These are phyloP conservation scores for Formica selysi DNA, from an alignment of 1,140 invertebrate species.

Conservation along the genomic window DNA sequence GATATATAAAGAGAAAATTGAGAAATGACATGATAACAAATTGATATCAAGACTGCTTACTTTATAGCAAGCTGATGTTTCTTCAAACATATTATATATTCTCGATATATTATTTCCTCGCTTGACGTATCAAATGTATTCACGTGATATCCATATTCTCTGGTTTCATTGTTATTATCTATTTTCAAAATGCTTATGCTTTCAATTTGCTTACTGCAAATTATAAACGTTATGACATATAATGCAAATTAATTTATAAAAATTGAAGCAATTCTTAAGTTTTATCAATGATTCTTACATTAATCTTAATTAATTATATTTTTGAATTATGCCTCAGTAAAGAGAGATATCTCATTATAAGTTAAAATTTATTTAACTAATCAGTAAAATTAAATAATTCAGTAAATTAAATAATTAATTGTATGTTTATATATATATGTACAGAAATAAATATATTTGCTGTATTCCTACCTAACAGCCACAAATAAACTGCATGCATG, in stretches of 20 bases:
- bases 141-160: background rate
- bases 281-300: no score
- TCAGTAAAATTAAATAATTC: no score
- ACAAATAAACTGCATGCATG: constrained; percentile 49
- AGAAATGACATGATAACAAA: no score
- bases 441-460: background rate
- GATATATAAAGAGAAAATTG: background rate
- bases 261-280: no score
- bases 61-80: constrained; percentile 41
- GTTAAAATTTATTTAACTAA: no score
- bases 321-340: background rate
- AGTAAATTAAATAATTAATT: background rate
- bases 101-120: constrained; percentile 3
- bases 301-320: no score
- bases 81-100: constrained; percentile 33
- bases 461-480: background rate
- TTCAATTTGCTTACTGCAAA: constrained; percentile 22
- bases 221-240: background rate
- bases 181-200: background rate
- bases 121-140: background rate
- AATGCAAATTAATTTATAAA: no score
- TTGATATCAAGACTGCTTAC: constrained; percentile 5
- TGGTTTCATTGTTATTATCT: background rate
- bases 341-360: no score
- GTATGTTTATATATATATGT: background rate